These are phyloP conservation scores for Athalia rosae DNA, from an alignment of 2,888 invertebrate genomes.

Conservation along the genomic window DNA sequence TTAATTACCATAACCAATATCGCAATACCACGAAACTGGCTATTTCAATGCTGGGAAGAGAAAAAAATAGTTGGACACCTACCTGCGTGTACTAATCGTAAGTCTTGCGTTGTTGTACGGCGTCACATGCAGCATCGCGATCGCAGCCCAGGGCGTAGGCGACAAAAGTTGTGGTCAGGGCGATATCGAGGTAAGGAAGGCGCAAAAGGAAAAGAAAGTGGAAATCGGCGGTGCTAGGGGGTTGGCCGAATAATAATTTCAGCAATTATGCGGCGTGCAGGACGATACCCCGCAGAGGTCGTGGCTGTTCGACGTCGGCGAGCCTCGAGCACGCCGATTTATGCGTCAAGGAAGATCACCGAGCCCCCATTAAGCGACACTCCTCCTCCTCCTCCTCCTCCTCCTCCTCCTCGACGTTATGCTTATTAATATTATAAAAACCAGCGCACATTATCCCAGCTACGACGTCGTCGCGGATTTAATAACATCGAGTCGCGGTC, in stretches of 20 bases:
- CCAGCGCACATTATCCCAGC: too few species aligned
- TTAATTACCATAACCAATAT: too few species aligned
- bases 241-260: slow-evolving; percentile 40
- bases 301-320: slow-evolving; percentile 41
- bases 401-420: slow-evolving; percentile 12
- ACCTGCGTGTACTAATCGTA: too few species aligned
- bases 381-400: neutral
- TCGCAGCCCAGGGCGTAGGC: slow-evolving; percentile 16
- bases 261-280: slow-evolving; percentile 38
- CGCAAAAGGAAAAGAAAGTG: neutral
- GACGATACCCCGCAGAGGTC: slow-evolving; percentile 37
- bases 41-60: neutral
- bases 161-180: slow-evolving; percentile 11
- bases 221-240: neutral
- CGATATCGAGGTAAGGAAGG: neutral
- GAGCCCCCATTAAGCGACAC: slow-evolving; percentile 33
- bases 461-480: slow-evolving; percentile 4
- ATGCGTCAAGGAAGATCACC: slow-evolving; percentile 43
- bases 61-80: neutral
- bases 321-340: slow-evolving; percentile 31
- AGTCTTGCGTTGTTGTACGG: too few species aligned
- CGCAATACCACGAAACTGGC: too few species aligned
- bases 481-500: slow-evolving; percentile 15
- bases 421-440: neutral
- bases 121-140: neutral